Percentiles rank a stretch among this genome's conserved stretches.
phyloP scores from a whole-genome alignment of 2,888 invertebrate genomes.

The Eristalis intricaria region DNA sequence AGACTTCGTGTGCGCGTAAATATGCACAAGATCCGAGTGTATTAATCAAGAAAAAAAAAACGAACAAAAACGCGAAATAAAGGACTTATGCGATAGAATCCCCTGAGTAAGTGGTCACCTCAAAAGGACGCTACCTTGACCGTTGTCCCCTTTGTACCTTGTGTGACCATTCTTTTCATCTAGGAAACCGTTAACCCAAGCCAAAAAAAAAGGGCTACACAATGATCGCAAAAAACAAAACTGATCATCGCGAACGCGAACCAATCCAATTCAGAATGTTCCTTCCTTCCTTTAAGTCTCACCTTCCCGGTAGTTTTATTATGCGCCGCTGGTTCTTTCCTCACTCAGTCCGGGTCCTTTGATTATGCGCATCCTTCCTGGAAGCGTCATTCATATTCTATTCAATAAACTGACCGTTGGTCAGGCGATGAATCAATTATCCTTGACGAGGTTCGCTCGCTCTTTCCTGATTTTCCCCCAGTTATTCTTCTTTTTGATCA shows the following conservation, averaged over 20 bases:
- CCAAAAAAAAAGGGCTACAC: constrained; percentile 10
- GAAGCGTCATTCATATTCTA: constrained; percentile 37
- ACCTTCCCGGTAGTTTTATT: constrained; percentile 60
- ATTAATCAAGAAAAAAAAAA: not conserved
- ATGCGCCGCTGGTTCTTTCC: constrained; percentile 13
- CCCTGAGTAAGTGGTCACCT: constrained; percentile 66
- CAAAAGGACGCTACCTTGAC: constrained; percentile 62
- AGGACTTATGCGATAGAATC: constrained; percentile 59
- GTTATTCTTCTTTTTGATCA: constrained; percentile 33
- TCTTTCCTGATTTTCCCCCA: constrained; percentile 49
- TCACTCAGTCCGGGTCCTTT: not conserved
- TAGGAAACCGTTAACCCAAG: constrained; percentile 55
- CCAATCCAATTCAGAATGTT: constrained; percentile 20
- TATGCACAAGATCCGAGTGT: not conserved
- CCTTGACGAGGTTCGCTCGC: constrained; percentile 66
- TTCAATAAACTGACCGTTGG: constrained; percentile 74
- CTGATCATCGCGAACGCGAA: constrained; percentile 48
- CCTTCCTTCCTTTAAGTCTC: constrained; percentile 25
- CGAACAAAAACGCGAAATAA: constrained; percentile 50
- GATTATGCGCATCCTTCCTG: constrained; percentile 66
- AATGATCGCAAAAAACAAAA: constrained; percentile 1
- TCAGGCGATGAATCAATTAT: constrained; percentile 75
- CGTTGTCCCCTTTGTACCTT: constrained; percentile 57
- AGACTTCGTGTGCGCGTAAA: constrained; percentile 13
- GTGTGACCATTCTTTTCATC: constrained; percentile 42